Conservation (phyloP, 2,113 vertebrate species). For the Vanacampus margaritifer region DNA sequence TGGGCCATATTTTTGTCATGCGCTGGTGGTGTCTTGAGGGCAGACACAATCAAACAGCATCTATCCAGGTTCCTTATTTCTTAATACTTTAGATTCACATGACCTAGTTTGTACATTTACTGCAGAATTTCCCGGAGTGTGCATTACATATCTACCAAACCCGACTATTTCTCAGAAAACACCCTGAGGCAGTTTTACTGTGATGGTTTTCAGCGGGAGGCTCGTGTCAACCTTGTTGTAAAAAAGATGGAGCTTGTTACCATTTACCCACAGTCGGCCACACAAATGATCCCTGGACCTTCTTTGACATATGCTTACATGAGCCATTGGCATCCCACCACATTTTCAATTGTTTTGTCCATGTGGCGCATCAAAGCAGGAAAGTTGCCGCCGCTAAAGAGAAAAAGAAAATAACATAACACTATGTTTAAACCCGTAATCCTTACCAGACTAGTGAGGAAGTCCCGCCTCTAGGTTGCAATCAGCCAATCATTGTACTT, state of each 20-base stretch:
- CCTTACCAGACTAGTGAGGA: not conserved
- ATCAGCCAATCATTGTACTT: slow-evolving; percentile 5
- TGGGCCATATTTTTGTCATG: not conserved
- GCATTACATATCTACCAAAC: not conserved
- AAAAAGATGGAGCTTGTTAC: slow-evolving; percentile 29
- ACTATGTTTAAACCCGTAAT: not conserved
- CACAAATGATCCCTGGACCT: slow-evolving; percentile 20
- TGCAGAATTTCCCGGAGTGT: not conserved
- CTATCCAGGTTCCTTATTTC: not conserved
- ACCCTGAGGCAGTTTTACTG: slow-evolving; percentile 11
- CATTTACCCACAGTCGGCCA: slow-evolving; percentile 31
- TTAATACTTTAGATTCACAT: not conserved
- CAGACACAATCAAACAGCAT: not conserved
- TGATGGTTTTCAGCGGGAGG: slow-evolving; percentile 22
- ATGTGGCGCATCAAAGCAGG: not conserved
- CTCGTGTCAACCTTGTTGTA: slow-evolving; percentile 8
- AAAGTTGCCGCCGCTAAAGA: not conserved
- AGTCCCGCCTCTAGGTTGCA: not conserved
- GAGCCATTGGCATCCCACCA: not conserved
- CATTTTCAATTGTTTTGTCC: not conserved
- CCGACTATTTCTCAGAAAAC: not conserved
- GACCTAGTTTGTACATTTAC: not conserved
- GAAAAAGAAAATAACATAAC: not conserved
- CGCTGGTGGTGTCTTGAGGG: not conserved
- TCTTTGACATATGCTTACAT: not conserved